phyloP scores from a whole-genome alignment of 2,797 vertebrate genomes.

The Alauda arvensis region DNA sequence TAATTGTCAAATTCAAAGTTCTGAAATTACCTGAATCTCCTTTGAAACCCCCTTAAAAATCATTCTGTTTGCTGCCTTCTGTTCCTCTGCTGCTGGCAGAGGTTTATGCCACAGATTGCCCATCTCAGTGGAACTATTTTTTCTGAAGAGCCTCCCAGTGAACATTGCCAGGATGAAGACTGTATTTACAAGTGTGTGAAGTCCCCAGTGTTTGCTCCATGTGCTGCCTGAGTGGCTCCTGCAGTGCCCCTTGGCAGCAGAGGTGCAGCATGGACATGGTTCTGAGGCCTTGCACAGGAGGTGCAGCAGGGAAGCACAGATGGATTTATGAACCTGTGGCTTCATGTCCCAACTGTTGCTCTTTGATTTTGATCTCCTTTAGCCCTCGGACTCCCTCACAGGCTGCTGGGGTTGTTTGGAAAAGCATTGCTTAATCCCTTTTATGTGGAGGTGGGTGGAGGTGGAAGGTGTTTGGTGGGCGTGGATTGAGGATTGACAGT shows the following conservation, averaged over 20 bases:
- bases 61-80: slow-evolving; percentile 12
- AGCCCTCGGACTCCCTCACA: not conserved
- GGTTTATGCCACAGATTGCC: not conserved
- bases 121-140: not conserved
- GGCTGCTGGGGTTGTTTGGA: not conserved
- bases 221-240: not conserved
- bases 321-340: not conserved
- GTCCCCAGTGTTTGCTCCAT: not conserved
- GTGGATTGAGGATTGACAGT: not conserved
- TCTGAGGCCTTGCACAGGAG: not conserved
- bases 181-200: not conserved
- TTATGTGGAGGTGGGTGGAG: not conserved
- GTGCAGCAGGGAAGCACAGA: not conserved
- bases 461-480: not conserved
- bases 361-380: not conserved
- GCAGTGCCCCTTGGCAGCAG: not conserved
- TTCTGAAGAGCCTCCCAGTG: not conserved
- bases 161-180: not conserved
- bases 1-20: slow-evolving; percentile 14
- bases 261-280: not conserved
- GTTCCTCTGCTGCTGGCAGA: not conserved
- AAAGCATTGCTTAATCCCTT: not conserved
- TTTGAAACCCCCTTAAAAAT: slow-evolving; percentile 1
- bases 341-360: not conserved
- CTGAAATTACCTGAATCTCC: slow-evolving; percentile 25